These are phyloP conservation scores for Galleria mellonella DNA, from an alignment of 1,140 invertebrate genomes.

Conservation along the genomic window DNA sequence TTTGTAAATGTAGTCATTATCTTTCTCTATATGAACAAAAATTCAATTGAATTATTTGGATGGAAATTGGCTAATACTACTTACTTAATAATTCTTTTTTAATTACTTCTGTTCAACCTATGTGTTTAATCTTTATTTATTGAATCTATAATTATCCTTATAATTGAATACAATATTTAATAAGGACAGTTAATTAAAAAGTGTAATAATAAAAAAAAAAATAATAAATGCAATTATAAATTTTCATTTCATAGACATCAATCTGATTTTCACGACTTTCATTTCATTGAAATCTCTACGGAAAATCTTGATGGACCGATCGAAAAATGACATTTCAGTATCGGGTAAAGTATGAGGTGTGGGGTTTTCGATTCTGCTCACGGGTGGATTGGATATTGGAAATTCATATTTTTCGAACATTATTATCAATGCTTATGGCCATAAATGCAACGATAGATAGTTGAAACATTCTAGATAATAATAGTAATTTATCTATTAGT, in stretches of 20 bases:
- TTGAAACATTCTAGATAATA: constrained; percentile 4
- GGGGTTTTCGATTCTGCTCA: constrained; percentile 14
- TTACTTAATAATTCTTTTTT: too few relatives aligned
- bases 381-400: constrained; percentile 20
- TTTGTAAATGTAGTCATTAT: too few relatives aligned
- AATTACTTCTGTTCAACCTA: too few relatives aligned
- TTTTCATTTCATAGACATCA: not conserved
- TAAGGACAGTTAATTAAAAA: too few relatives aligned
- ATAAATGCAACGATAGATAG: constrained; percentile 13
- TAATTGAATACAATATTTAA: too few relatives aligned
- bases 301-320: constrained; percentile 15
- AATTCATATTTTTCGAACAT: constrained; percentile 19
- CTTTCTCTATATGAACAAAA: too few relatives aligned
- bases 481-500: constrained; percentile 11
- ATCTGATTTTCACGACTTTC: constrained; percentile 6
- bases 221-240: too few relatives aligned
- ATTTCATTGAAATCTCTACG: not conserved
- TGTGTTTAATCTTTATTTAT: too few relatives aligned
- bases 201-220: too few relatives aligned
- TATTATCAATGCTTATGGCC: constrained; percentile 10
- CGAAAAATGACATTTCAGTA: constrained; percentile 37
- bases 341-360: constrained; percentile 21
- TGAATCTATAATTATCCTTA: too few relatives aligned
- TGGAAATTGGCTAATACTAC: too few relatives aligned
- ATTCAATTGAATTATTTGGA: too few relatives aligned